Conservation (phyloP, 2,113 vertebrate species). For the Notothenia coriiceps region DNA sequence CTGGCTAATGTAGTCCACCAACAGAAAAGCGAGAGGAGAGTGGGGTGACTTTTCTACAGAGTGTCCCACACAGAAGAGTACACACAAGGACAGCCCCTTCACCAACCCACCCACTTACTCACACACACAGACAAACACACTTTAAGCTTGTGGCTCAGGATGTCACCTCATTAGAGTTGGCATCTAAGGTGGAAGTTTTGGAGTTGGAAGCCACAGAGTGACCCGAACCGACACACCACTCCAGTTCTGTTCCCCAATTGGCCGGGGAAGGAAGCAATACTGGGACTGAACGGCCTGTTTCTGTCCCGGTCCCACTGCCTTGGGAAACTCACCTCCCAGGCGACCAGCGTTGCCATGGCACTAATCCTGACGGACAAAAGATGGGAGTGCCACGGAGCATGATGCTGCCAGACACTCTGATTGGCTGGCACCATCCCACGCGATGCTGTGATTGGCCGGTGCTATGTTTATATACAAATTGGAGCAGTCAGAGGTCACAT, state of each 20-base stretch:
- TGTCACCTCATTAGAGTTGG: conserved; percentile 73
- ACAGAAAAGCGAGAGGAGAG: conserved; percentile 59
- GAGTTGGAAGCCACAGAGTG: conserved; percentile 32
- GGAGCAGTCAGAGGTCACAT: conserved; percentile 76
- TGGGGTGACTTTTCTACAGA: conserved; percentile 78
- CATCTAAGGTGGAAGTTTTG: conserved; percentile 68
- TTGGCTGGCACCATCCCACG: conserved; percentile 78
- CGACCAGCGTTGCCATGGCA: conserved; percentile 81
- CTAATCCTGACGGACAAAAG: conserved; percentile 84
- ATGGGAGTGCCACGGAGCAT: conserved; percentile 74
- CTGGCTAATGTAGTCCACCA: conserved; percentile 71
- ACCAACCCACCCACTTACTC: conserved; percentile 64
- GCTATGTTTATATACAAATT: conserved; percentile 80
- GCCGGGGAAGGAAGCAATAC: conserved; percentile 62
- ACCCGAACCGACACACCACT: conserved; percentile 52
- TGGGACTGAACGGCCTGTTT: conserved; percentile 68
- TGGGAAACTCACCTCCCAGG: conserved; percentile 81
- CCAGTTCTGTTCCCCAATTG: conserved; percentile 59
- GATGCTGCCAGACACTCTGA: conserved; percentile 60
- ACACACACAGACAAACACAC: conserved; percentile 74
- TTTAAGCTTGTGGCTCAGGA: conserved; percentile 65
- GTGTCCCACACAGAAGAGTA: conserved; percentile 62
- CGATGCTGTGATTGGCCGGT: conserved; percentile 72
- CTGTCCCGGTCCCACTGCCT: conserved; percentile 67
- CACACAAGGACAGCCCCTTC: conserved; percentile 68